These are phyloP conservation scores for Globia sparganii DNA, from an alignment of 2,888 invertebrate species.

Conservation along the genomic window DNA sequence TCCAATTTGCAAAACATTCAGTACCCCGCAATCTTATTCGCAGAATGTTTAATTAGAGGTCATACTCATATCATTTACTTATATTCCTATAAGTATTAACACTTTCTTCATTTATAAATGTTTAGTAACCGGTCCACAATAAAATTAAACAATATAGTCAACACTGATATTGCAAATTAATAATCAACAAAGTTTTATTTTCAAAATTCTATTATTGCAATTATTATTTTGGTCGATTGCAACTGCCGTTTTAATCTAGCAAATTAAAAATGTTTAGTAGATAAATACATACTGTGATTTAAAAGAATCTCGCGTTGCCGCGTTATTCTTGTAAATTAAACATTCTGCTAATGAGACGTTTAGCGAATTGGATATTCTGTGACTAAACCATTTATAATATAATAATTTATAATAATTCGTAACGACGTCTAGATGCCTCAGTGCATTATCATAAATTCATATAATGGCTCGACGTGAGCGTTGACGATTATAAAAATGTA, in stretches of 20 bases:
- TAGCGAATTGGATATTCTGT: conserved; percentile 59
- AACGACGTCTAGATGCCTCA: conserved; percentile 75
- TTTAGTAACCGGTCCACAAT: background rate
- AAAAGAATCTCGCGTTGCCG: background rate
- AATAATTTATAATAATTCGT: conserved; percentile 78
- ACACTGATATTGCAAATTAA: background rate
- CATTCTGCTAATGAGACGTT: conserved; percentile 26
- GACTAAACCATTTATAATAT: conserved; percentile 65
- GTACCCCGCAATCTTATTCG: background rate
- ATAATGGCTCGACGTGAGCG: conserved; percentile 69
- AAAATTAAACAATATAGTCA: background rate
- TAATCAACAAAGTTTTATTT: background rate
- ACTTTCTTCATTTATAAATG: conserved; percentile 6
- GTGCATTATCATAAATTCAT: conserved; percentile 71
- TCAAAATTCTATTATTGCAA: background rate
- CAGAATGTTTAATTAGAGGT: background rate
- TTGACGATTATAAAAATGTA: conserved; percentile 70
- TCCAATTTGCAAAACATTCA: conserved; percentile 44
- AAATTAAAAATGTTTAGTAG: background rate
- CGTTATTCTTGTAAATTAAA: conserved; percentile 19
- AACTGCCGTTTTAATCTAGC: background rate
- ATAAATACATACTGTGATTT: background rate
- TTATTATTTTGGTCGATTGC: too few relatives aligned
- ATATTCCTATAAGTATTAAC: background rate
- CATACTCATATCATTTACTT: background rate